Evolutionary conservation across 2,797 vertebrate species (phyloP).

Genomic region (Malacoraja senta): DNA sequence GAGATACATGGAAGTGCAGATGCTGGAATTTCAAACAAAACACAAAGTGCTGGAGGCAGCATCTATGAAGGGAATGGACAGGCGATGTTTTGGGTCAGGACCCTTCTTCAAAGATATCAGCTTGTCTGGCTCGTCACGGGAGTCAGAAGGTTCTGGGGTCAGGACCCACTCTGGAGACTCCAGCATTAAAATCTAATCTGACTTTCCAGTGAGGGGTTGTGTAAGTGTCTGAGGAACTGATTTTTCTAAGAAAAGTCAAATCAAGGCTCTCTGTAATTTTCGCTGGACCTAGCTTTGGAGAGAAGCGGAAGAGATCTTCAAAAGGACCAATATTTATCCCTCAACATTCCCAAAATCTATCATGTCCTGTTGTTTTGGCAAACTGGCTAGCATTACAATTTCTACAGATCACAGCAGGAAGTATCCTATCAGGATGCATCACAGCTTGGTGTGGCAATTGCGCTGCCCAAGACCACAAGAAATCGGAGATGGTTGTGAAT

Average conservation of each 20-base stretch:
- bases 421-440: no score
- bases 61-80: no score
- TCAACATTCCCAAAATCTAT: background rate
- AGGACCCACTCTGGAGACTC: background rate
- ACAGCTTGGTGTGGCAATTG: no score
- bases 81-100: no score
- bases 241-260: background rate
- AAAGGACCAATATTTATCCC: background rate
- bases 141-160: background rate
- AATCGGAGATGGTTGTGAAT: no score
- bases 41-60: no score
- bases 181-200: background rate
- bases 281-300: background rate
- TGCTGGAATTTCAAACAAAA: no score
- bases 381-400: background rate
- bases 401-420: accelerated
- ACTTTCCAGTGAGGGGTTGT: background rate
- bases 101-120: background rate
- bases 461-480: no score
- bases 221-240: background rate
- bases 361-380: background rate
- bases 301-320: background rate
- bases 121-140: background rate
- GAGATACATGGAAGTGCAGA: no score
- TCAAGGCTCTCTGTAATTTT: background rate